Conservation (phyloP, 2,797 vertebrate species). For the Botia kubotai region DNA sequence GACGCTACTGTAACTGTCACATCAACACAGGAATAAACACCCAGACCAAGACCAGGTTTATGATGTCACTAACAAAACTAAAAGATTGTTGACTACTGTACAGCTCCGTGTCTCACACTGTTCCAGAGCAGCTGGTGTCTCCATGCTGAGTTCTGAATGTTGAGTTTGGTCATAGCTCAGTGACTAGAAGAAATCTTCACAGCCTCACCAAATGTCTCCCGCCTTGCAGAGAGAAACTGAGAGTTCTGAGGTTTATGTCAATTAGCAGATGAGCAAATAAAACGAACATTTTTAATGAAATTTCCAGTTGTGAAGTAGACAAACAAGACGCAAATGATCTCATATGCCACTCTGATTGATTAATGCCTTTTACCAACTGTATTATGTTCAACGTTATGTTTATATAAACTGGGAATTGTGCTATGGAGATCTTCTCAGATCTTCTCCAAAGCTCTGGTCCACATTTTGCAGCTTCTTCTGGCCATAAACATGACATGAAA, state of each 20-base stretch:
- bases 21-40: too few species aligned
- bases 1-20: too few species aligned
- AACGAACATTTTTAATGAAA: constrained; percentile 11
- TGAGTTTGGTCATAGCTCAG: constrained; percentile 48
- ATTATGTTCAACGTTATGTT: background rate
- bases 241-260: constrained; percentile 13
- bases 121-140: constrained; percentile 51
- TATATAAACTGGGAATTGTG: background rate
- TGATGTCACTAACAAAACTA: constrained; percentile 2
- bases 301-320: background rate
- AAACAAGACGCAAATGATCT: background rate
- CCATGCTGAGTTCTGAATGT: constrained; percentile 35
- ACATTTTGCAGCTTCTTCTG: background rate
- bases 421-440: background rate
- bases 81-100: constrained; percentile 21
- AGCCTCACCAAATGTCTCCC: constrained; percentile 48
- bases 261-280: constrained; percentile 14
- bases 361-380: background rate
- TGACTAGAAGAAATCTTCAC: constrained; percentile 47
- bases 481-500: background rate
- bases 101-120: constrained; percentile 31
- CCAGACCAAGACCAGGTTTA: background rate
- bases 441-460: background rate
- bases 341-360: background rate
- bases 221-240: constrained; percentile 8